Base-by-base conservation (phyloP, 2,113 vertebrate genomes). In the Actenoides lindsayi region DNA sequence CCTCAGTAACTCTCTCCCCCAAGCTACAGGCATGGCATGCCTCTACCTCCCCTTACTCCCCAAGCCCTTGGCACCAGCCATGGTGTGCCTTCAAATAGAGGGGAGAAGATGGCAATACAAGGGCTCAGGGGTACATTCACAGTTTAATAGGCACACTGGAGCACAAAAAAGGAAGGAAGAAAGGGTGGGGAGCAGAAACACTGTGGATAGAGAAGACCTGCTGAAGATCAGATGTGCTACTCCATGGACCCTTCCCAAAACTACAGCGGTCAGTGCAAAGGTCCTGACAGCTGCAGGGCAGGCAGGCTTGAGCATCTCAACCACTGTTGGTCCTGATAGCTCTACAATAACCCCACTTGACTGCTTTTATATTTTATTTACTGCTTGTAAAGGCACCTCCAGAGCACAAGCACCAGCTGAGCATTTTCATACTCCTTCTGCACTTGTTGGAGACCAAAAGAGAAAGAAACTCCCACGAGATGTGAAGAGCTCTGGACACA, bases 1-100 rank as follows among this genome's bases (percentile, higher is more conserved):
- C 35, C 31, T 30, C 53, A 80, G 41, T 30, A 88, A 57, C 18
- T 54, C 28, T 39, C 48, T 51, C 23, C 56, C 44, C 42, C 30
- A 59, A 87, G 73, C 17, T 82, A 27, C 30, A 44, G 62, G 28
- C 17, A n/a, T 4, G 35, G 46, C 46, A 46, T 20, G 46, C 15
- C 35, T 77, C 27, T 30, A 42, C 21, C 16, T 57, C 7, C 27
- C 33, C 11, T 87, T 0, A 0, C 59, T 81, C 42, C 13, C 20
- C 5, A 2, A 37, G 30, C 6, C 57, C 71, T 28, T 33, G 39
- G 57, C 53, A 89, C 16, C 31, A 73, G 39, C 5, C 56, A 53
- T 0, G 0, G 41, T 2, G 1, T 18, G 25, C 10, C 53, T 89
- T 64, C 71, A 71, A n/a, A 68, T 0, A 0, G 7, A 60, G 42